Conservation (phyloP, 92 coral and sea anemone genomes). For the Porites cylindrica region DNA sequence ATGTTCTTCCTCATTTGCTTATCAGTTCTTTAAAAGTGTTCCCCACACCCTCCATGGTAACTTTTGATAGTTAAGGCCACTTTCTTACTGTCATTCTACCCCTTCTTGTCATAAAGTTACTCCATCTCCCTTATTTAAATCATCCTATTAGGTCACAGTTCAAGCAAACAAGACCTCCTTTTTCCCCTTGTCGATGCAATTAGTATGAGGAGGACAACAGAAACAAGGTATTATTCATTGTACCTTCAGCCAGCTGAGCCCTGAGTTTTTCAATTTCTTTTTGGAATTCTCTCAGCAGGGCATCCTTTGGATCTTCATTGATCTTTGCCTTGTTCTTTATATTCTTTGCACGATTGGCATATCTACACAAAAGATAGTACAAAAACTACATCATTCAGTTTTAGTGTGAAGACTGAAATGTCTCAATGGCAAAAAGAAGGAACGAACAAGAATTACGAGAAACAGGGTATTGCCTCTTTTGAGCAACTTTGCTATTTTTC, state of each 20-base stretch:
- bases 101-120: no score
- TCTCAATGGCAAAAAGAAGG: neutral
- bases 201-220: neutral
- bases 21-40: no score
- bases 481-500: no score
- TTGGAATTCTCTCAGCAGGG: conserved; percentile 96
- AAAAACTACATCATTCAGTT: neutral
- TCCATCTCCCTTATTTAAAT: no score
- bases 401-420: neutral
- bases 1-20: no score
- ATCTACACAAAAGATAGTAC: conserved; percentile 51
- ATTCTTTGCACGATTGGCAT: conserved; percentile 99
- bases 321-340: conserved; percentile 98
- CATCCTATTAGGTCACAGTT: no score
- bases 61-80: no score
- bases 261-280: conserved; percentile 97
- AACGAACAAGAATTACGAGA: no score
- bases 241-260: conserved; percentile 90
- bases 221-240: neutral
- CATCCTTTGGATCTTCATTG: conserved; percentile 99
- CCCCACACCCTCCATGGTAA: no score
- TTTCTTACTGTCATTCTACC: no score
- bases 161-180: no score
- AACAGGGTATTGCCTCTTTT: no score
- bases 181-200: neutral